A percentile compares a stretch with the other conserved stretches of the same genome.
phyloP scores from a whole-genome alignment of 2,113 vertebrate genomes.

The Macquaria australasica region DNA sequence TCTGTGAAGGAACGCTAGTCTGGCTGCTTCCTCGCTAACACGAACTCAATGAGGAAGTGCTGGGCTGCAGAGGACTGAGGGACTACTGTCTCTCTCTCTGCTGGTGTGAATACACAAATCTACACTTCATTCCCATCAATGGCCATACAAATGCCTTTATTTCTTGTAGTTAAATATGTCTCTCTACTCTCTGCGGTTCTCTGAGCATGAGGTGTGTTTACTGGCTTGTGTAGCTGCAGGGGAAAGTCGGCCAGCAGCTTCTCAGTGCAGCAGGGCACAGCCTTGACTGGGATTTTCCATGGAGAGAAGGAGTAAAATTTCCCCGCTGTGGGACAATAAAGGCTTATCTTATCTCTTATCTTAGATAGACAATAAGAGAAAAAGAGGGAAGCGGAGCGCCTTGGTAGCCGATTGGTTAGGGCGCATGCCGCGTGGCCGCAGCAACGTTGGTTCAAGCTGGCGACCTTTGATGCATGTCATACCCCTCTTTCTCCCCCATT shows the following conservation, averaged over 20 bases:
- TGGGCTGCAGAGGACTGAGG: constrained; percentile 46
- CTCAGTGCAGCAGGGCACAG: constrained; percentile 1
- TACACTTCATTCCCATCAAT: neutral
- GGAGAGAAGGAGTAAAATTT: neutral
- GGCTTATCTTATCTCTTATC: no score
- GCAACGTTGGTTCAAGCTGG: no score
- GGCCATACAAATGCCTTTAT: neutral
- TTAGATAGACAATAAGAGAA: constrained; percentile 2
- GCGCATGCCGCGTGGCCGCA: no score
- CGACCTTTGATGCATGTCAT: no score
- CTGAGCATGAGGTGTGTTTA: neutral
- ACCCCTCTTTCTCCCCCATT: no score
- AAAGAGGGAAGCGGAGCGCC: no score
- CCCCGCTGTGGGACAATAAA: no score
- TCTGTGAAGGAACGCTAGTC: constrained; percentile 32
- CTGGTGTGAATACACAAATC: constrained; percentile 23
- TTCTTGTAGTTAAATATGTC: neutral
- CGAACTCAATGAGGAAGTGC: constrained; percentile 14
- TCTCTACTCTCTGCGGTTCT: neutral
- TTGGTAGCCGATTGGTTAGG: no score
- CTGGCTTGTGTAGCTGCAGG: neutral
- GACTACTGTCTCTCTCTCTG: constrained; percentile 34
- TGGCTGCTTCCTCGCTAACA: constrained; percentile 22
- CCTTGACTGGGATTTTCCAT: constrained; percentile 62
- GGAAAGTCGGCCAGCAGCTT: constrained; percentile 21